Evolutionary conservation across 1,140 invertebrate genomes (phyloP), one percentile per base, ranked within the genome.

Genomic region (Meloidogyne hapla): DNA sequence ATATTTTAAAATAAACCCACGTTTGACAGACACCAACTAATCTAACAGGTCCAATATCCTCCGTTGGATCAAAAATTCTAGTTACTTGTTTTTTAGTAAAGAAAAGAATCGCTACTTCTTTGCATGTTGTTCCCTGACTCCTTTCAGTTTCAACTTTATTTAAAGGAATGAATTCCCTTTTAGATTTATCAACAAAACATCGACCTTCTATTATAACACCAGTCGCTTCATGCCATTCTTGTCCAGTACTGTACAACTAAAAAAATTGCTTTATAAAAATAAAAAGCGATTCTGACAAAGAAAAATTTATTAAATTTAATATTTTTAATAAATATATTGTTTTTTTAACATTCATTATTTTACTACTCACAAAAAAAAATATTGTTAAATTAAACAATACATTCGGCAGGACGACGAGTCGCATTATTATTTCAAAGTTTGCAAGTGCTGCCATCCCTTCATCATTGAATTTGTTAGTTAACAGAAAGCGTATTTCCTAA

Each of bases 191-290:
- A 40, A 73, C 70, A 73, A 73, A 73, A 33, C 70, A 73, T 42
- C 70, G 70, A 38, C 70, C 70, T 38, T 73, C 70, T 40, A 73
- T 25, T 56, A 73, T 63, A 28, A 64, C 28, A 64, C 70, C 70
- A 3, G 65, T 38, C 23, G 45, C 25, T 64, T 73, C 64, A 12
- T 73, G 70, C 70, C 70, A 56, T 56, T 56, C 48, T n/a, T 5
- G n/a, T 56, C 48, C 48, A 56, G 48, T 56, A 56, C 48, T 21
- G 18, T 56, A 56, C 6, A n/a, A n/a, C 48, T 56, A n/a, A 6
- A 56, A 18, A 18, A 48, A 3, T 4, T 42, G 13, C n/a, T 33
- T 33, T 33, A 33, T 8, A 33, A 33, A 33, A 33, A 33, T 33
- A 6, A n/a, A n/a, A n/a, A n/a, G n/a, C n/a, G n/a, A 33, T 33